Percentiles rank a stretch among this genome's conserved stretches.
Evolutionary conservation across 2,113 vertebrate species (phyloP).

Genomic region (Gulo gulo): DNA sequence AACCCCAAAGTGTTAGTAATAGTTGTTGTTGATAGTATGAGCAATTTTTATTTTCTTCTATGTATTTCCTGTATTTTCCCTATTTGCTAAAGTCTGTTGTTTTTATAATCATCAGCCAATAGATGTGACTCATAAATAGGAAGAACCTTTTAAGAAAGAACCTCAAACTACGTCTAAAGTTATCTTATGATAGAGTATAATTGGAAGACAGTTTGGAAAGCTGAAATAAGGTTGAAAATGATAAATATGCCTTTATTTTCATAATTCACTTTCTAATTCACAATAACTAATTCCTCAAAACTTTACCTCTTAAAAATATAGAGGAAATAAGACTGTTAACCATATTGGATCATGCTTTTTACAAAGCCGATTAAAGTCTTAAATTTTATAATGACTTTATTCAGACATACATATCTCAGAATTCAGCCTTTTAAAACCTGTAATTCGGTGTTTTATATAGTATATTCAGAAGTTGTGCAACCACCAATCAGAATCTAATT

Average conservation of each 20-base stretch:
- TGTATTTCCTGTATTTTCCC: slow-evolving; percentile 3
- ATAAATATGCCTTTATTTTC: not conserved
- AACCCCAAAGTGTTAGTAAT: not conserved
- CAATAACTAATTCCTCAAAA: slow-evolving; percentile 14
- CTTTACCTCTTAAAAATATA: slow-evolving; percentile 1
- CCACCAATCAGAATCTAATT: not conserved
- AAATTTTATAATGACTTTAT: slow-evolving; percentile 2
- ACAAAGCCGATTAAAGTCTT: slow-evolving; percentile 19
- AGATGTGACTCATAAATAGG: slow-evolving; percentile 24
- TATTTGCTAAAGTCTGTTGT: not conserved
- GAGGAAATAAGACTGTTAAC: not conserved
- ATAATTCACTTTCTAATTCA: not conserved
- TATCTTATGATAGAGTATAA: not conserved
- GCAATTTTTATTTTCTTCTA: slow-evolving; percentile 36
- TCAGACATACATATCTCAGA: not conserved
- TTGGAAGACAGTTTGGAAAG: slow-evolving; percentile 38
- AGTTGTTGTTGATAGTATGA: not conserved
- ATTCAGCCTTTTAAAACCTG: not conserved
- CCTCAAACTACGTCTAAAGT: not conserved
- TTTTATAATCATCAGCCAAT: not conserved
- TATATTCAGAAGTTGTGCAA: not conserved
- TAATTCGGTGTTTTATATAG: not conserved
- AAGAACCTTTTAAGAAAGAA: slow-evolving; percentile 30
- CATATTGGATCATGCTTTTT: not conserved
- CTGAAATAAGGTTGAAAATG: not conserved